Evolutionary conservation across 2,113 vertebrate genomes (phyloP), one percentile per base, ranked within the genome.

Genomic region (Lepus americanus): DNA sequence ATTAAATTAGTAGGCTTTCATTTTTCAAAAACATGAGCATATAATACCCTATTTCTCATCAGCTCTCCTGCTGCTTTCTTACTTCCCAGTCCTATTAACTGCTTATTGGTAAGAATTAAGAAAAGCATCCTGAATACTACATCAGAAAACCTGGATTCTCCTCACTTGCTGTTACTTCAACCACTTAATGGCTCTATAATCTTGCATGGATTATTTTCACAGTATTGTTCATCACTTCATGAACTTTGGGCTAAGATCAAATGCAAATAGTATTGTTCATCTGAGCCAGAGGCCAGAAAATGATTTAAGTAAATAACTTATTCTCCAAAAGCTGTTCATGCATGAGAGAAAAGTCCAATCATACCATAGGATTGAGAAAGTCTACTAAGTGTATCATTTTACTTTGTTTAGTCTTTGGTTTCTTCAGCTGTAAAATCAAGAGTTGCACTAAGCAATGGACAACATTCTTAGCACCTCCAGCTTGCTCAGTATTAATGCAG

Each of bases 201-300:
- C 14, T 87, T 89, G 23, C 36, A 25, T 83, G 51, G 25, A 80
- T 74, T 73, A 59, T 80, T 94, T 85, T 92, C 83, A 44, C 31
- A 61, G 25, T n/a, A 36, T 76, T 87, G 13, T 44, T 44, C 44
- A 44, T 44, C 44, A 44, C 44, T 44, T 44, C 7, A 7, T 44
- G 44, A 7, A 44, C 44, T 44, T 44, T 44, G 6, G 44, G 44
- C 44, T 44, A 6, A 44, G 44, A 44, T 44, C 44, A 44, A 44
- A 44, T 44, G 44, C 44, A 44, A 9, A 44, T 44, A 44, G 44
- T 44, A 44, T 44, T 44, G 44, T 69, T 82, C 36, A 20, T 69
- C 61, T 76, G 29, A 79, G 76, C 36, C 27, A 85, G 23, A 92
- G n/a, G 61, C 49, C 84, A 85, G 92, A 94, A 93, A 90, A 44